These are phyloP conservation scores for Tenthredo notha DNA, from an alignment of 2,888 invertebrate species.

Conservation along the genomic window DNA sequence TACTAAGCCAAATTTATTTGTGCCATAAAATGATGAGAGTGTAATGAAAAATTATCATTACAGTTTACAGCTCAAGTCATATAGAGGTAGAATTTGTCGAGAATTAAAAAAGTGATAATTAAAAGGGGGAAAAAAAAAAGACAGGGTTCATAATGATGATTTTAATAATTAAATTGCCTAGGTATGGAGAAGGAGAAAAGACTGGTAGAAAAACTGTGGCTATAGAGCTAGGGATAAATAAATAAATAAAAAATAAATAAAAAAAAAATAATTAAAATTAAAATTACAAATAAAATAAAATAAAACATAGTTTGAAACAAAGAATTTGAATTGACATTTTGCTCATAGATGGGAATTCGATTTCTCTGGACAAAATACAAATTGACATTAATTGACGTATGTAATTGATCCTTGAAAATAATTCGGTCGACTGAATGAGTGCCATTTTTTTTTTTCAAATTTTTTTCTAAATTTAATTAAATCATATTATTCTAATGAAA, in stretches of 20 bases:
- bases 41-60: conserved; percentile 46
- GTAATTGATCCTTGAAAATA: conserved; percentile 10
- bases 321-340: conserved; percentile 62
- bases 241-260: conserved; percentile 48
- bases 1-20: conserved; percentile 68
- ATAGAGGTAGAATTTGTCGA: conserved; percentile 56
- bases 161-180: conserved; percentile 71
- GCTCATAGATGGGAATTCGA: conserved; percentile 64
- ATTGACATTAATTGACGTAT: neutral
- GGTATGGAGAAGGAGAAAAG: conserved; percentile 73
- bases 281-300: conserved; percentile 58
- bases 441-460: neutral
- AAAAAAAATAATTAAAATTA: conserved; percentile 62
- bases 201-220: conserved; percentile 72
- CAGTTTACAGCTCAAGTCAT: conserved; percentile 59
- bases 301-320: conserved; percentile 59
- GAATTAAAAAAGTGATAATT: conserved; percentile 52
- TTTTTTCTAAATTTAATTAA: neutral
- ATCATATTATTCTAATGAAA: neutral
- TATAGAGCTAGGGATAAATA: conserved; percentile 66
- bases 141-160: conserved; percentile 70
- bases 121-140: conserved; percentile 57
- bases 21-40: conserved; percentile 68
- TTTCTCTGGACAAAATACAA: conserved; percentile 30
- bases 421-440: conserved; percentile 46